Evolutionary conservation across 2,797 vertebrate genomes (phyloP).

Genomic region (Anisognathus igniventris): DNA sequence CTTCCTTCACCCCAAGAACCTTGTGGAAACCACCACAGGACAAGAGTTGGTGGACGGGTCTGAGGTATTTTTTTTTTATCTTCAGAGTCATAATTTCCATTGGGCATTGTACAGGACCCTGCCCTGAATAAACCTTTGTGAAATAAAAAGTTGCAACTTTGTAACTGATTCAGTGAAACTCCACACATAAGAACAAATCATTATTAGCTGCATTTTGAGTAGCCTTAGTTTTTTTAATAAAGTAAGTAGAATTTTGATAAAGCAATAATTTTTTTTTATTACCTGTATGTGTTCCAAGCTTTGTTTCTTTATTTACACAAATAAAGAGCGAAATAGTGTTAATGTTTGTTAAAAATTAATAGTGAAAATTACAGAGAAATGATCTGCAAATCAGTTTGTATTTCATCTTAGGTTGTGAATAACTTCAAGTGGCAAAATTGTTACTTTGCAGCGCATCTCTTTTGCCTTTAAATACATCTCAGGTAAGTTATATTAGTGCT

Average conservation of each 20-base stretch:
- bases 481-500: neutral
- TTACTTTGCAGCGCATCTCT: neutral
- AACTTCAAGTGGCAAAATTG: neutral
- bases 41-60: neutral
- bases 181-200: neutral
- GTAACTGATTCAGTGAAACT: neutral
- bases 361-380: neutral
- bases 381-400: neutral
- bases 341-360: neutral
- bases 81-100: neutral
- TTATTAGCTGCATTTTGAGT: neutral
- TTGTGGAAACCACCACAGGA: too few species aligned
- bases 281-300: neutral
- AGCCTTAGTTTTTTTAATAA: neutral
- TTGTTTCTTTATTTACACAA: neutral
- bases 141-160: neutral
- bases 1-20: too few species aligned
- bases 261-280: fast-evolving
- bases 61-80: neutral
- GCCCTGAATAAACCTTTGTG: neutral
- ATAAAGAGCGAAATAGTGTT: fast-evolving
- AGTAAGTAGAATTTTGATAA: neutral
- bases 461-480: neutral
- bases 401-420: neutral
- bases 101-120: neutral